Base-by-base conservation (phyloP, 2,797 vertebrate genomes). In the Rhinella marina region DNA sequence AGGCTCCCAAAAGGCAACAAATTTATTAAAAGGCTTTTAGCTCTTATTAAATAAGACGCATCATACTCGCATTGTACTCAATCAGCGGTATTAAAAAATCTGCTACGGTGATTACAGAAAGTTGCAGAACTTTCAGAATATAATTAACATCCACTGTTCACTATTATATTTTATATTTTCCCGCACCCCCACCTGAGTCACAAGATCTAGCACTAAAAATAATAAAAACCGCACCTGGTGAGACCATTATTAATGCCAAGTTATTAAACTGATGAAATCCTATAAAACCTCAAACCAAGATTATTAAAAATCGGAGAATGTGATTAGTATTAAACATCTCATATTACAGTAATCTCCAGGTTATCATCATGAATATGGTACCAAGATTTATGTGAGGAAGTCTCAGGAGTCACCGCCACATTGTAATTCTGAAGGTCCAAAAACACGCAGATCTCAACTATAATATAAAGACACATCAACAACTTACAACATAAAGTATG, bases 251-350 rank as follows among this genome's bases (percentile, higher is more conserved):
- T 73, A 73, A 48, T 48, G 70, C 27, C 27, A 1, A 72, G 68
- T 41, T 16, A 19, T 72, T 17, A 19, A 17, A 32, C 68, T 17
- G 68, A 72, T 72, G 29, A 41, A 29, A 16, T 16, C 16, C 66
- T 29, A 68, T 27, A 29, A 68, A 72, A 32, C 27, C 29, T 72
- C 29, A 32, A 72, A 41, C 19, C 11, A 1, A 23, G 32, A 73
- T 48, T 41, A 73, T 48, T 32, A 73, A 21, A 73, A 73, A 48
- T 21, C 32, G 1, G 9, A 72, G 41, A 73, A 48, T 73, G 32
- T 21, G 29, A 73, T 73, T 48, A 73, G 48, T 73, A 48, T 73
- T 73, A 73, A 73, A 73, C 19, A 48, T 73, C 70, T 48, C 17
- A 73, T 48, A 72, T 73, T 73, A 32, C 9, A 73, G 48, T 73